Base-by-base conservation (phyloP, 2,888 invertebrate genomes). In the Zygaena filipendulae region DNA sequence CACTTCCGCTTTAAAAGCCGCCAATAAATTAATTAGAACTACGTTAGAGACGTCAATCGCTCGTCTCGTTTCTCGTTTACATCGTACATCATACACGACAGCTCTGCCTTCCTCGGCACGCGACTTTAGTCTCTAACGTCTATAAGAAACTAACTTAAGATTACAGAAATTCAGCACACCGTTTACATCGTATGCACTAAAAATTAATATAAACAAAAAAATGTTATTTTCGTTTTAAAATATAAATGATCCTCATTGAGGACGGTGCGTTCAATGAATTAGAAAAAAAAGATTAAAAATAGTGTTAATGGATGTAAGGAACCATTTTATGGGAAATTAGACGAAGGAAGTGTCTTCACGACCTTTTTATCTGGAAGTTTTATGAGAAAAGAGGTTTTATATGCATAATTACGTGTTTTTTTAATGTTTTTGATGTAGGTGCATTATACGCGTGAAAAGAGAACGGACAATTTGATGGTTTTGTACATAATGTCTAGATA, bases 11-110 rank as follows among this genome's bases (percentile, higher is more conserved):
- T 56, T 47, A 55, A 64, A 70, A 72, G 68, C 71, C 71, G 69
- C 68, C 62, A 71, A 71, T 70, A 74, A 74, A 69, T 71, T 70
- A 72, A 74, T 74, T 68, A 69, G 54, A 61, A 49, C 47, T 49
- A 38, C 64, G 52, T 62, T 71, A 71, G 61, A 75, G 71, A 67
- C 74, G 71, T 67, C 68, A 72, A 70, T 77, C 63, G 69, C 66
- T 52, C 67, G 66, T 55, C 53, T 44, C 36, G 37, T 38, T 47
- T 43, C 43, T 49, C 45, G 37, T 41, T 40, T 42, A 47, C 43
- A 38, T 47, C 49, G 47, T 58, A 59, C 62, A 63, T 51, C 53
- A 57, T 52, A 49, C 32, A 43, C 48, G 35, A 29, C 42, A 47
- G 43, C 45, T 41, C 37, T 43, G 32, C 24, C 28, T 32, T 39